Evolutionary conservation across 2,797 vertebrate genomes (phyloP), one percentile per base, ranked within the genome.

Genomic region (Potorous gilbertii): DNA sequence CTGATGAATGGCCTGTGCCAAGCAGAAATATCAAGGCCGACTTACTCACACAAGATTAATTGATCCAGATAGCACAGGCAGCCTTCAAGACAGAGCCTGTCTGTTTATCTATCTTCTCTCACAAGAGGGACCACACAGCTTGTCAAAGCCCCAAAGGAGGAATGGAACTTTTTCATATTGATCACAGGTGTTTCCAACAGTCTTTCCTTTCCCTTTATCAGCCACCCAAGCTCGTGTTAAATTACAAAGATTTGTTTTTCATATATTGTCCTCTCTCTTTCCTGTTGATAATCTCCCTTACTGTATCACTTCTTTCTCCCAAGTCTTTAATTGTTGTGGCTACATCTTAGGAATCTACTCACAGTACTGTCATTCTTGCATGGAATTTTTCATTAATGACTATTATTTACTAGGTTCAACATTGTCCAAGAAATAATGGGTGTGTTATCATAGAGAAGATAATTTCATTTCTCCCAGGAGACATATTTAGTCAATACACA

Each of bases 1-100:
- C n/a, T 98, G 98, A 99, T 98, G 98, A 95, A 98, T 96, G 96
- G 92, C 0, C 0, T 55, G 0, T 94, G 96, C 96, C 97, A 95
- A 90, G 55, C 57, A 93, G 92, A 90, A 29, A 95, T 81, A 95
- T 98, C 97, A 98, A 94, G 97, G 94, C 96, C 56, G 94, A 95
- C 96, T 96, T 92, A 31, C 96, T 97, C 92, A 4, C 3, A 94
- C 56, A 98, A 98, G 98, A 98, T 98, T 91, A 97, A 98, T 97
- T 96, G 96, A 92, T 95, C 96, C 12, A 1, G 94, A 92, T 93
- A 96, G 97, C 94, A 96, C 92, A 0, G 0, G 89, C 97, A 97
- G 97, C 97, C 98, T 98, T 98, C 96, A 97, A 95, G 92, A 96
- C 94, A 94, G 96, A 95, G 54, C 10, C 0, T 95, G 97, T 95